Evolutionary conservation across 1,140 invertebrate species (phyloP).

Genomic region (Pomacea maculata): DNA sequence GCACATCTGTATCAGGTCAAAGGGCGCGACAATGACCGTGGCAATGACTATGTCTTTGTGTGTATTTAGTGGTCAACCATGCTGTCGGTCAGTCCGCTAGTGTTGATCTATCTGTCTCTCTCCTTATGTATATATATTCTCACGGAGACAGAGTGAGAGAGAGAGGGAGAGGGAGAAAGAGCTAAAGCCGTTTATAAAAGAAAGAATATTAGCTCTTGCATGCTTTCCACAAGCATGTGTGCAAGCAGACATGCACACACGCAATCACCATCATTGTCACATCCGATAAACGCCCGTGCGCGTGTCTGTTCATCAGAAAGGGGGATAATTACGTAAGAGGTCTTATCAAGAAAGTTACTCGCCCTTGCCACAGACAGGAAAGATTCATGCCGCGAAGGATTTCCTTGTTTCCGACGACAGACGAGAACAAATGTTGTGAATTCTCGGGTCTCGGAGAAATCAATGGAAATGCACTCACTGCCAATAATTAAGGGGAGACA

Average conservation of each 20-base stretch:
- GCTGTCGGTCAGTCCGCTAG: background rate
- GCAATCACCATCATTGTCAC: background rate
- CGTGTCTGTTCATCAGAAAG: no score
- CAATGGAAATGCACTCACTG: no score
- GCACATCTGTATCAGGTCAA: slow-evolving; percentile 23
- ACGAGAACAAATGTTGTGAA: no score
- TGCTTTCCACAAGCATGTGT: background rate
- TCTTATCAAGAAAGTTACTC: no score
- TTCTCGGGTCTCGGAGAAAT: no score
- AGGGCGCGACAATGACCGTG: background rate
- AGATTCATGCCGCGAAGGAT: no score
- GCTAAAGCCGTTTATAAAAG: no score
- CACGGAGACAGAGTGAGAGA: background rate
- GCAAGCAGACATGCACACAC: slow-evolving; percentile 7
- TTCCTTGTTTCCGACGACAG: no score
- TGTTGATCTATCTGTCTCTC: no score
- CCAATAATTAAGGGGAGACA: no score
- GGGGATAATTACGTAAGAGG: no score
- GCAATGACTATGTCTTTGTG: background rate
- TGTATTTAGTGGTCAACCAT: background rate
- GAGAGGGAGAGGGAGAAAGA: slow-evolving; percentile 2
- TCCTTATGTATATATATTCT: background rate
- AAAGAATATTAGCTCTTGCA: background rate
- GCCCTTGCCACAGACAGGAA: no score
- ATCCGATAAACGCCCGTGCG: background rate